Evolutionary conservation across 2,797 vertebrate genomes (phyloP).

Genomic region (Coendou prehensilis): DNA sequence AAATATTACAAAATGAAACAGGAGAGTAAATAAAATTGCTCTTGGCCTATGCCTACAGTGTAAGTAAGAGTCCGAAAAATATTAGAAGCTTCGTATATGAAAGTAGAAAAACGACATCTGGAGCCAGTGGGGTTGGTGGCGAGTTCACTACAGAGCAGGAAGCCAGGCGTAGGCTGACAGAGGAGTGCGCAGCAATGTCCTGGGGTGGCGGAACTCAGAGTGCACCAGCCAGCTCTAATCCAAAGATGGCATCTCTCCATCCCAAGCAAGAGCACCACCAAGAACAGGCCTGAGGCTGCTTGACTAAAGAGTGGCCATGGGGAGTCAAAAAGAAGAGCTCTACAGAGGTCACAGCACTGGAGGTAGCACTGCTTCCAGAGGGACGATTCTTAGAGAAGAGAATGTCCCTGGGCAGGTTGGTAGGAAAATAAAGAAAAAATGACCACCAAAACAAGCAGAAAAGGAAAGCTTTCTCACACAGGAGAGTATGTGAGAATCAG

Average conservation of each 20-base stretch:
- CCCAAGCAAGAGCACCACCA: neutral
- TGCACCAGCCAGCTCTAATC: neutral
- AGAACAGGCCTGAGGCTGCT: neutral
- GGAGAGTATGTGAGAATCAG: neutral
- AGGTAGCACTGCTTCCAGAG: neutral
- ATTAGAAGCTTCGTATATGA: neutral
- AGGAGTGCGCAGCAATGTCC: neutral
- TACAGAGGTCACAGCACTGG: neutral
- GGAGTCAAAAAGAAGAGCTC: neutral
- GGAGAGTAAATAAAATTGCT: neutral
- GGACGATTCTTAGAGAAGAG: neutral
- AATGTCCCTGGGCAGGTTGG: neutral
- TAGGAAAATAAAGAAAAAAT: neutral
- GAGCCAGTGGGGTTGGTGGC: neutral
- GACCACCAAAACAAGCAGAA: neutral
- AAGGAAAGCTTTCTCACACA: neutral
- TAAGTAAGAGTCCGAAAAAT: neutral
- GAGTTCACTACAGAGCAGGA: neutral
- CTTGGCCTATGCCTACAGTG: neutral
- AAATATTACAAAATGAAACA: neutral
- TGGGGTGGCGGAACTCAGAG: neutral
- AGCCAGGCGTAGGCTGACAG: too few relatives aligned
- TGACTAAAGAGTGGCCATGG: neutral
- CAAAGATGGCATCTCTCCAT: neutral
- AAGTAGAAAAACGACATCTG: neutral